Conservation (phyloP, 1,140 invertebrate genomes). For the Zaprionus tsacasi region DNA sequence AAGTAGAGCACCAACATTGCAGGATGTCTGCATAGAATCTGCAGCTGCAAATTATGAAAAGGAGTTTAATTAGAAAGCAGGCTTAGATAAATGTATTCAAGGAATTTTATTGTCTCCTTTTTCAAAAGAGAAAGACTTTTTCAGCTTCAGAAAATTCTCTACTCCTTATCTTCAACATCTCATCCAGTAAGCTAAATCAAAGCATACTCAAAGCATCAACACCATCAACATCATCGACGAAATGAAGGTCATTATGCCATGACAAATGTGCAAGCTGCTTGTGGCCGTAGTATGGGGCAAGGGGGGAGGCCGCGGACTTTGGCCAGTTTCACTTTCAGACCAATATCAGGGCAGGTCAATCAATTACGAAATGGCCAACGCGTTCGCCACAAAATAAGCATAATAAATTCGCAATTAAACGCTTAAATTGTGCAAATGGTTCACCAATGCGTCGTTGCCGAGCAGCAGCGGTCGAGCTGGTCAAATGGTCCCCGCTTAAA, state of each 20-base stretch:
- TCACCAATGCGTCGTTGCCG: conserved; percentile 41
- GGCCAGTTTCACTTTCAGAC: conserved; percentile 41
- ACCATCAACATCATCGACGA: not conserved
- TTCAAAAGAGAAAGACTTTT: no score
- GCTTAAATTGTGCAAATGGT: conserved; percentile 79
- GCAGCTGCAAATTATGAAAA: not conserved
- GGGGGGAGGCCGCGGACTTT: not conserved
- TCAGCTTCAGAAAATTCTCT: not conserved
- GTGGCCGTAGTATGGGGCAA: not conserved
- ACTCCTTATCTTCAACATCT: not conserved
- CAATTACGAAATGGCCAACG: conserved; percentile 65
- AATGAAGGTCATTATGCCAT: conserved; percentile 51
- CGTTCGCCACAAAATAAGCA: conserved; percentile 69
- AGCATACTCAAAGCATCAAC: not conserved
- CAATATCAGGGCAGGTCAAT: conserved; percentile 55
- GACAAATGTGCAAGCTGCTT: conserved; percentile 42
- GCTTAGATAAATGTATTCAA: not conserved
- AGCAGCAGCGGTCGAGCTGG: conserved; percentile 23
- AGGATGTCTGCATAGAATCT: not conserved
- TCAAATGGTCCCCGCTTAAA: conserved; percentile 57
- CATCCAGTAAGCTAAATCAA: not conserved
- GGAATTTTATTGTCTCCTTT: not conserved
- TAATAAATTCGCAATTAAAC: conserved; percentile 81
- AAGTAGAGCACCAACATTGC: not conserved
- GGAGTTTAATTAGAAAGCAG: not conserved